phyloP scores from a whole-genome alignment of 2,797 vertebrate species.

The Nothura maculosa region DNA sequence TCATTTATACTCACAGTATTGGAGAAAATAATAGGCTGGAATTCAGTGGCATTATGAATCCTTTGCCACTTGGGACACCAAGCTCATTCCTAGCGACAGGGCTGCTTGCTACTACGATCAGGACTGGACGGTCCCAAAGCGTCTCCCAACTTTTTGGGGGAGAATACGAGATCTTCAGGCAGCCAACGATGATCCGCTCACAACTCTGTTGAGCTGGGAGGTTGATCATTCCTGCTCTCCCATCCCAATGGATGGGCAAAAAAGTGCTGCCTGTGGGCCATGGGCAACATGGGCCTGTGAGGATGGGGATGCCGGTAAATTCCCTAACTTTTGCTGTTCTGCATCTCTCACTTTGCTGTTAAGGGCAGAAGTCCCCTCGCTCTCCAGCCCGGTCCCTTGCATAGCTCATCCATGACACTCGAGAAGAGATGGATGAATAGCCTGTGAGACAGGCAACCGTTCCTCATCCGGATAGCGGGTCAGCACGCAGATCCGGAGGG shows the following conservation, averaged over 20 bases:
- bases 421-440: not conserved
- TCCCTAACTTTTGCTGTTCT: not conserved
- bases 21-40: conserved; percentile 29
- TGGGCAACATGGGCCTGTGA: no score
- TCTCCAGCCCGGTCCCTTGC: not conserved
- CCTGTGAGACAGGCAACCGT: not conserved
- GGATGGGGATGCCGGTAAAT: no score
- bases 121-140: not conserved
- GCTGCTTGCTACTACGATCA: not conserved
- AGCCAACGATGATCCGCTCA: not conserved
- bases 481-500: not conserved
- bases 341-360: not conserved
- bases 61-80: not conserved
- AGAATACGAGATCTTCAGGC: not conserved
- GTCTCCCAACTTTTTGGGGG: not conserved
- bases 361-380: not conserved
- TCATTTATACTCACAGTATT: not conserved
- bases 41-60: conserved; percentile 55
- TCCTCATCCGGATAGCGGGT: not conserved
- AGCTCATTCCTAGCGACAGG: conserved; percentile 13
- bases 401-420: not conserved
- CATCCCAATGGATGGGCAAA: not conserved
- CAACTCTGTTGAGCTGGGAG: not conserved
- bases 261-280: no score
- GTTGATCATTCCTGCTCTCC: not conserved